Base-by-base conservation (phyloP, 2,797 vertebrate species). In the Nannoperca obscura region DNA sequence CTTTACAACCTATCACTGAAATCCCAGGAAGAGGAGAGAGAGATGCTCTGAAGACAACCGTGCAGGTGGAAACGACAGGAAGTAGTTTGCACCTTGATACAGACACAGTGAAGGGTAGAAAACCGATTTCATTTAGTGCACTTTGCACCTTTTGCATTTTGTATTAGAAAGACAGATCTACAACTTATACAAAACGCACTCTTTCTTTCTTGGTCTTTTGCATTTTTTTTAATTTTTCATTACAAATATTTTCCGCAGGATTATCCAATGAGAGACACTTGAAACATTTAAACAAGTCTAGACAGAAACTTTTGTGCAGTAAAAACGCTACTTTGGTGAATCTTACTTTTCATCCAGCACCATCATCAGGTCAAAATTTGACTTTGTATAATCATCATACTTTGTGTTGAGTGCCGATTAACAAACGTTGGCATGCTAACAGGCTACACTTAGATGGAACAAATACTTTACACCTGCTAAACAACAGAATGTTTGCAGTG, bases 31-130 rank as follows among this genome's bases (percentile, higher is more conserved):
- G 1, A 19, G 50, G 5, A 49, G 32, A 14, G 7, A 50, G 7
- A 17, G n/a, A 53, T 46, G 11, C 24, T 32, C 12, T 24, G 17
- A 53, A 0, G 50, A 53, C 13, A 61, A 11, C 13, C 2, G 13
- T 27, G 69, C 42, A 44, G 38, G 34, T 65, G 17, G 36, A 68
- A 5, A 5, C 4, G 8, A 22, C 2, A 9, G 24, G 27, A 64
- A 40, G 32, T 7, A 14, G 34, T 40, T 40, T 17, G 11, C 15
- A 42, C 4, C 22, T 44, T n/a, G 12, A 64, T 47, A 1, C 27
- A 49, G 60, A 65, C 7, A 10, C 42, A 44, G 22, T 0, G 8
- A 24, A 4, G 1, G 5, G 0, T 47, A 3, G 0, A 0, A 5
- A 55, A 30, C 19, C 30, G 11, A 42, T 42, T 3, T 32, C 4